These are phyloP conservation scores for Neolamprologus ventralis DNA, from an alignment of 2,113 vertebrate genomes.

Conservation along the genomic window DNA sequence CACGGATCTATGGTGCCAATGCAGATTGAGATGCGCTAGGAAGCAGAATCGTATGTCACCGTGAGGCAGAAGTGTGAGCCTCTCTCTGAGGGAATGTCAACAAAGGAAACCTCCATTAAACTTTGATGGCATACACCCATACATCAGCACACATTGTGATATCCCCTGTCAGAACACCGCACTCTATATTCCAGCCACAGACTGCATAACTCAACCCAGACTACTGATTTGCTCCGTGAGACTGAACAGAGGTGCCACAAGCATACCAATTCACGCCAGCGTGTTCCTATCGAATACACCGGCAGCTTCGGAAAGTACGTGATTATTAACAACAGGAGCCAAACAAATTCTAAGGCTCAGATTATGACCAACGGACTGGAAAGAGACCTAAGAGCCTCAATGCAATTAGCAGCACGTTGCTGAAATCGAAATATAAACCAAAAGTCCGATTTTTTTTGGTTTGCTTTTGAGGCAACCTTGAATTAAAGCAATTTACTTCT, in stretches of 20 bases:
- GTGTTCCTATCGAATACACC: background rate
- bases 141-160: conserved; percentile 7
- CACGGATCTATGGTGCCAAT: background rate
- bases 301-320: background rate
- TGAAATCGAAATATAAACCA: background rate
- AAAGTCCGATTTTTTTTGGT: background rate
- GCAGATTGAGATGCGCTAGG: background rate
- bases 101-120: conserved; percentile 42
- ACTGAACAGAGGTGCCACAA: background rate
- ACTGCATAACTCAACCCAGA: background rate
- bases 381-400: background rate
- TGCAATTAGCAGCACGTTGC: background rate
- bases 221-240: background rate
- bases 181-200: conserved; percentile 38
- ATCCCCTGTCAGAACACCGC: conserved; percentile 6
- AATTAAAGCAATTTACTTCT: background rate
- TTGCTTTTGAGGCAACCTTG: background rate
- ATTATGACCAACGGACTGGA: background rate
- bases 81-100: conserved; percentile 11
- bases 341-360: background rate
- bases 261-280: background rate
- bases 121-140: conserved; percentile 34
- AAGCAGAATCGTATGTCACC: background rate
- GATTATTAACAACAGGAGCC: background rate
- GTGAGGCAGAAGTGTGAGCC: background rate